These are phyloP conservation scores for Sorex araneus DNA, from an alignment of 2,113 vertebrate species.

Conservation along the genomic window DNA sequence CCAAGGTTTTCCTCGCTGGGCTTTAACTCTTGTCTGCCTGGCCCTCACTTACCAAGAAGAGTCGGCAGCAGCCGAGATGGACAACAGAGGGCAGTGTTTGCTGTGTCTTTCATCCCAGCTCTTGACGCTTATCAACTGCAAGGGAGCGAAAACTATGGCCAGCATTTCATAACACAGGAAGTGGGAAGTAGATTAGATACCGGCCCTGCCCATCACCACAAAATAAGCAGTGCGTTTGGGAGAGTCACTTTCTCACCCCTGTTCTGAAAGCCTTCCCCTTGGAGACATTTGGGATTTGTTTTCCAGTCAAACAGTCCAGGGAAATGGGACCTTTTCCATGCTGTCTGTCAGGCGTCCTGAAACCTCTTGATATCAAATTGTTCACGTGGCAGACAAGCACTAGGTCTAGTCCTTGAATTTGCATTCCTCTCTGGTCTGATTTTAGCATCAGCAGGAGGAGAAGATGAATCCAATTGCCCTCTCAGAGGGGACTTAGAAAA, in stretches of 20 bases:
- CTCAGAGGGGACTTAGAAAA: constrained; percentile 16
- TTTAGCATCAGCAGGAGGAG: constrained; percentile 31
- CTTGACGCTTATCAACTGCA: constrained; percentile 52
- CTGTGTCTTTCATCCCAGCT: constrained; percentile 74
- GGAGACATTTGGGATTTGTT: accelerated
- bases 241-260: constrained; percentile 48
- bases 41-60: accelerated
- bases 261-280: neutral
- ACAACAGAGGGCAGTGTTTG: constrained; percentile 90
- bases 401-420: neutral
- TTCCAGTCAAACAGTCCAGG: neutral
- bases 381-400: neutral
- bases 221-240: constrained; percentile 44
- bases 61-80: constrained; percentile 47
- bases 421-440: constrained; percentile 34
- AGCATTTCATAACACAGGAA: constrained; percentile 91
- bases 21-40: constrained; percentile 39
- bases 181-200: constrained; percentile 88
- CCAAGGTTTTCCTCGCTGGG: neutral
- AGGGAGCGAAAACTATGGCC: constrained; percentile 80
- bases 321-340: constrained; percentile 25
- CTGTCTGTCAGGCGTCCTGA: neutral
- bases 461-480: constrained; percentile 47
- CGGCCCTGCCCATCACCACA: constrained; percentile 63
- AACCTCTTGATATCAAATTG: neutral